Evolutionary conservation across 2,888 invertebrate genomes (phyloP).

Genomic region (Cyclophora albipunctata): DNA sequence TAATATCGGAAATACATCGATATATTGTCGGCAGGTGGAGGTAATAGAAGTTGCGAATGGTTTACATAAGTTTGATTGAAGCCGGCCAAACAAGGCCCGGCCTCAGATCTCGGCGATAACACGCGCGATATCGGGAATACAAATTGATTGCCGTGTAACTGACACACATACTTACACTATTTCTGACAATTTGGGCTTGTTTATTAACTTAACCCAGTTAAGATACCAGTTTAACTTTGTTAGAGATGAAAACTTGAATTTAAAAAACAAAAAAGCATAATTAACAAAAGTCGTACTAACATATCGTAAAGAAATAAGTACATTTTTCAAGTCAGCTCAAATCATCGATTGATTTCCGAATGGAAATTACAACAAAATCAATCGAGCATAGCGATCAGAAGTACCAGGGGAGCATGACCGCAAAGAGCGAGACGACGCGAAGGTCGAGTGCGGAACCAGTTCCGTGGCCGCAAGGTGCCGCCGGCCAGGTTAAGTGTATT

Average conservation of each 20-base stretch:
- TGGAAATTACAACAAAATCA: constrained; percentile 42
- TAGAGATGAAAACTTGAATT: no score
- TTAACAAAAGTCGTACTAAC: no score
- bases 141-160: constrained; percentile 45
- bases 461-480: constrained; percentile 70
- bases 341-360: constrained; percentile 23
- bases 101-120: constrained; percentile 41
- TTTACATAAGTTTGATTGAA: constrained; percentile 19
- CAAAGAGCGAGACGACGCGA: constrained; percentile 49
- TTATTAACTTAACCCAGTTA: no score
- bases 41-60: constrained; percentile 7
- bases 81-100: constrained; percentile 27
- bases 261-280: no score
- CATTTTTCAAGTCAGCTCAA: no score
- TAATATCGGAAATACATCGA: constrained; percentile 8
- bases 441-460: constrained; percentile 67
- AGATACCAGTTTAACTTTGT: no score
- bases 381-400: constrained; percentile 52
- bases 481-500: constrained; percentile 67
- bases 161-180: no score
- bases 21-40: constrained; percentile 1
- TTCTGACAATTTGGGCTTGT: no score
- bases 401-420: constrained; percentile 58
- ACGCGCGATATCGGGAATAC: constrained; percentile 45
- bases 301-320: no score